Percentiles rank a stretch among this genome's conserved stretches.
These are phyloP conservation scores for Oligia fasciuncula DNA, from an alignment of 2,888 invertebrate species.

Conservation along the genomic window DNA sequence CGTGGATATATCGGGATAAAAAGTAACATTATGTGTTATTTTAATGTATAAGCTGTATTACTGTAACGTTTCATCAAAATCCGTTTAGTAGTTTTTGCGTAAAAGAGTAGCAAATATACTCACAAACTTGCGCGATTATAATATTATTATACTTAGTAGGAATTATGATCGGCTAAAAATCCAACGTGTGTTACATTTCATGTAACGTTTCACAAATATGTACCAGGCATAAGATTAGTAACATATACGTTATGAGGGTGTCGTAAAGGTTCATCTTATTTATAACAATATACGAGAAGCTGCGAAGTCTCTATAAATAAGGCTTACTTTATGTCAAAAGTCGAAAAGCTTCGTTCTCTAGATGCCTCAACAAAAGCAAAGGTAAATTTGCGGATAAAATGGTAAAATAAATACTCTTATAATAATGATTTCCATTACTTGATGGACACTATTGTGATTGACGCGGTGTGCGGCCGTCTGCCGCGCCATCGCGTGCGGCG, in stretches of 20 bases:
- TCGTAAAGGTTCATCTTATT: too few relatives aligned
- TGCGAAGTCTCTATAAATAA: background rate
- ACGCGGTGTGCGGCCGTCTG: background rate
- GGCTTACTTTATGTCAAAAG: background rate
- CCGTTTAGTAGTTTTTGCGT: too few relatives aligned
- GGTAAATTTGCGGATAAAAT: constrained; percentile 3
- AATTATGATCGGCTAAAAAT: too few relatives aligned
- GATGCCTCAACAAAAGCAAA: background rate
- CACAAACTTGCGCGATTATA: too few relatives aligned
- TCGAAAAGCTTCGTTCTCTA: background rate
- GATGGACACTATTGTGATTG: constrained; percentile 34
- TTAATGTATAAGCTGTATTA: too few relatives aligned
- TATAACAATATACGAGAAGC: background rate
- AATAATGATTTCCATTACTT: constrained; percentile 31
- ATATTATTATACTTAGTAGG: too few relatives aligned
- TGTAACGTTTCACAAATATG: background rate
- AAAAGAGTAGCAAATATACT: too few relatives aligned
- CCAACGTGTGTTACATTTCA: background rate
- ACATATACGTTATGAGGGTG: too few relatives aligned
- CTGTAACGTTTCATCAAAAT: too few relatives aligned
- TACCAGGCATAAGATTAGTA: background rate
- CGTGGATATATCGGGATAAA: too few relatives aligned
- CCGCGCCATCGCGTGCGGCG: constrained; percentile 35
- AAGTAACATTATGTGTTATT: too few relatives aligned
- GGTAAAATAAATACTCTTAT: constrained; percentile 16